A percentile compares a stretch with the other conserved stretches of the same genome.
Evolutionary conservation across 1,140 invertebrate species (phyloP).

Genomic region (Aphaenogaster rudis): DNA sequence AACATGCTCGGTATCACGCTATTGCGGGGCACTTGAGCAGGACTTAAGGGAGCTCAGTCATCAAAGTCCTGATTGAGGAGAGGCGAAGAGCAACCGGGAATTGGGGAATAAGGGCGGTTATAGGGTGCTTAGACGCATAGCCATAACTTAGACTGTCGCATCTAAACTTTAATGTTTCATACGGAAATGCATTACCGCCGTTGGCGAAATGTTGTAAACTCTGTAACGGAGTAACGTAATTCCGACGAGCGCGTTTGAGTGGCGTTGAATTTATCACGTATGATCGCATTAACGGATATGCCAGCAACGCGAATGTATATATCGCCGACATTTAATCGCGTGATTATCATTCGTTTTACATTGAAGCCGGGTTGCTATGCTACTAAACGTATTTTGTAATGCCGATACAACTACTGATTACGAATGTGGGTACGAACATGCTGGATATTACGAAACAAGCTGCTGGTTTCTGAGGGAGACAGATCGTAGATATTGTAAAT

Average conservation of each 20-base stretch:
- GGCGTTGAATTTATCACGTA: conserved; percentile 63
- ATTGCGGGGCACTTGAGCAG: neutral
- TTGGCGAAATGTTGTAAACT: conserved; percentile 37
- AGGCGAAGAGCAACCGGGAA: conserved; percentile 27
- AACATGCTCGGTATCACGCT: conserved; percentile 12
- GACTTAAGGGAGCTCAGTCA: conserved; percentile 49
- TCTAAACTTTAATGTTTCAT: conserved; percentile 55
- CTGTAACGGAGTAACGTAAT: conserved; percentile 44
- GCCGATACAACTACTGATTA: conserved; percentile 30
- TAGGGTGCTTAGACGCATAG: neutral
- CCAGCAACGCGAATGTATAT: conserved; percentile 23
- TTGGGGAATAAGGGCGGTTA: conserved; percentile 42
- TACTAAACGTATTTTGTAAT: conserved; percentile 37
- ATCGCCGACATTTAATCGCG: conserved; percentile 44
- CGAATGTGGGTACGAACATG: neutral
- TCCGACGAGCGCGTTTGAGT: conserved; percentile 44
- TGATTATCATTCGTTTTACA: conserved; percentile 57
- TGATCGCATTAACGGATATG: conserved; percentile 42
- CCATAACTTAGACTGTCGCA: conserved; percentile 48
- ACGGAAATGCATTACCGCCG: neutral
- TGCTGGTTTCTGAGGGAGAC: neutral
- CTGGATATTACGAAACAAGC: conserved; percentile 28
- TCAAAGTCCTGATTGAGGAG: conserved; percentile 47
- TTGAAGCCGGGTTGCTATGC: conserved; percentile 26
- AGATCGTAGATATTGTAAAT: neutral